Evolutionary conservation across 2,888 invertebrate genomes (phyloP), one percentile per base, ranked within the genome.

Genomic region (Neocrepidodera transversa): DNA sequence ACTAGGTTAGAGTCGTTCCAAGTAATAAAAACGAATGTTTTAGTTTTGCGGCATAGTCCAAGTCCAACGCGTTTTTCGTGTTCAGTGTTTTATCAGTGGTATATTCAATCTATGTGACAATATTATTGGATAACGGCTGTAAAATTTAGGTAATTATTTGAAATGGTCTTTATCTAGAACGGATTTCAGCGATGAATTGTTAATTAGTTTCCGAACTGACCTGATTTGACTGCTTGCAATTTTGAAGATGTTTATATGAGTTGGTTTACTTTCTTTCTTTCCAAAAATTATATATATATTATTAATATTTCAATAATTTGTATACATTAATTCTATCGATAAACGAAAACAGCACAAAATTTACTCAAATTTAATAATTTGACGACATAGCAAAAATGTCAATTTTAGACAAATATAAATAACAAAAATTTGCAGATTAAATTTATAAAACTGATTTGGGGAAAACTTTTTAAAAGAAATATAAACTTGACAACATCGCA

Each of bases 61-160:
- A 11, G 23, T 23, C 23, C 11, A 7, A 7, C 42, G 20, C 23
- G 18, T 40, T n/a, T n/a, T n/a, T 42, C 5, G 16, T 23, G 42
- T 42, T 42, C 42, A 42, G 42, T 42, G 42, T 23, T 42, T 42
- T 10, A 10, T 42, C 13, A 32, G 13, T 13, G 32, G 42, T 10
- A 23, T 42, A n/a, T 20, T 18, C 23, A 32, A 3, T 53, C 42
- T 52, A 26, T 42, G 52, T 17, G 43, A 30, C 18, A 20, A 26
- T 16, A 32, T 42, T 28, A 30, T 53, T 53, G 53, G 43, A 43
- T 53, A 53, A 53, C 48, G 35, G 43, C 30, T 20, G 28, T 5
- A 36, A 7, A 38, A 38, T 50, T 42, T 32, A 43, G 53, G 53
- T 53, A 53, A 53, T 42, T 40, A 52, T 32, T n/a, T 23, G 11